Conservation (phyloP, 2,797 vertebrate genomes). For the Kryptopterus vitreolus region DNA sequence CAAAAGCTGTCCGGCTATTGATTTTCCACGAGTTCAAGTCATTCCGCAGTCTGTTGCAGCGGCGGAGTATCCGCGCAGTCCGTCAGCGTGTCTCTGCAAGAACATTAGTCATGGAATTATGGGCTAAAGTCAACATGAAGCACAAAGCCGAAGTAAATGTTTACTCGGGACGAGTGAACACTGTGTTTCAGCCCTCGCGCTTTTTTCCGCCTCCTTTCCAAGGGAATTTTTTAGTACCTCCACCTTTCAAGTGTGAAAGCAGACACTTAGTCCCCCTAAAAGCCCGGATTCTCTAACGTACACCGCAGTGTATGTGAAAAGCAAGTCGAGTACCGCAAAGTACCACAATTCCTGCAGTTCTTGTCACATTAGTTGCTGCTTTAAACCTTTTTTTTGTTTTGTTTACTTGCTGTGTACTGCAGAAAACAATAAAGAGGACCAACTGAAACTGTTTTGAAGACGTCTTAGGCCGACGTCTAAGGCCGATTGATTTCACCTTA, state of each 20-base stretch:
- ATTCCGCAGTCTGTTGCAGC: constrained; percentile 17
- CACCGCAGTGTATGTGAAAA: background rate
- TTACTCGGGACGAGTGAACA: constrained; percentile 27
- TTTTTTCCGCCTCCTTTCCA: background rate
- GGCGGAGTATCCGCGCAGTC: constrained; percentile 14
- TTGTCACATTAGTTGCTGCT: background rate
- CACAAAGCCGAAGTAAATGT: constrained; percentile 41
- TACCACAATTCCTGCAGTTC: background rate
- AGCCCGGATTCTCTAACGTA: background rate
- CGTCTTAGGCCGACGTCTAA: too few relatives aligned
- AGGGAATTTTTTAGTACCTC: background rate
- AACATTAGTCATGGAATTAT: constrained; percentile 40
- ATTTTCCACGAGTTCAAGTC: constrained; percentile 32
- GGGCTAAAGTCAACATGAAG: constrained; percentile 38
- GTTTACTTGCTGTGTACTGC: background rate
- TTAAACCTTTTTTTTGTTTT: too few relatives aligned
- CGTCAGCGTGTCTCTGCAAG: constrained; percentile 19
- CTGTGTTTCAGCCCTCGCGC: constrained; percentile 25
- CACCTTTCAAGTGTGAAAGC: background rate
- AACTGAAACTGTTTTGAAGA: background rate
- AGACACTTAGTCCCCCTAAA: background rate
- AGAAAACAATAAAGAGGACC: background rate
- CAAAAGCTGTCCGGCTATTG: constrained; percentile 19
- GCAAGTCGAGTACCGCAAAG: background rate
- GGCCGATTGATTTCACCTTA: too few relatives aligned